These are phyloP conservation scores for Conomelus anceps DNA, from an alignment of 2,888 invertebrate species.

Conservation along the genomic window DNA sequence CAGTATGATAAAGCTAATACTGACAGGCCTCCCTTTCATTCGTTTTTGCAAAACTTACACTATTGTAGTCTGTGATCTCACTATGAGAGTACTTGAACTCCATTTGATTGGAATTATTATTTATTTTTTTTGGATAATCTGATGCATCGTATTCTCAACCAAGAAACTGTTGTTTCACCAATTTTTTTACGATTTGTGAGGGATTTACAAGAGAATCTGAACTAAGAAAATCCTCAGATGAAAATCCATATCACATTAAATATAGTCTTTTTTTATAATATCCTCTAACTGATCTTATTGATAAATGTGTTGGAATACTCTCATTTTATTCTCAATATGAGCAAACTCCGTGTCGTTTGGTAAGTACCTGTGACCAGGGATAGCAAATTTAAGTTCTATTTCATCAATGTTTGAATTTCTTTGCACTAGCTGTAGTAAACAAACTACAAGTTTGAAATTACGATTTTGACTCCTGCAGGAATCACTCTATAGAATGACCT, in stretches of 20 bases:
- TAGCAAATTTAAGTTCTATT: slow-evolving; percentile 20
- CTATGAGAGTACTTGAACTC: not conserved
- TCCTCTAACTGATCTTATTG: not conserved
- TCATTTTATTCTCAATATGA: slow-evolving; percentile 27
- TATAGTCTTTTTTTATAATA: not conserved
- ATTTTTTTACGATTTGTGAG: not conserved
- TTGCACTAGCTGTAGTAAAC: no score
- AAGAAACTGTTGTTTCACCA: not conserved
- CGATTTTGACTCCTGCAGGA: slow-evolving; percentile 1
- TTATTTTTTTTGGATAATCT: not conserved
- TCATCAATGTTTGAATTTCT: slow-evolving; percentile 5
- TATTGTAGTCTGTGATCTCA: not conserved
- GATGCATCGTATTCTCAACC: not conserved
- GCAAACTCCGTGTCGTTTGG: slow-evolving; percentile 31
- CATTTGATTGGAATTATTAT: not conserved
- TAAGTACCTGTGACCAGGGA: slow-evolving; percentile 30
- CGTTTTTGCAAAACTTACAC: not conserved
- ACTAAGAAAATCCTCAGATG: not conserved
- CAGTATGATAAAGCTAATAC: not conserved
- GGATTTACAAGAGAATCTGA: not conserved
- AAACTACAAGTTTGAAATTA: slow-evolving; percentile 1
- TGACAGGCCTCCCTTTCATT: not conserved
- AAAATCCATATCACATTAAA: not conserved
- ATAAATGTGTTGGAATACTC: not conserved
- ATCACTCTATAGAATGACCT: not conserved